These are phyloP conservation scores for Hecatera dysodea DNA, from an alignment of 2,888 invertebrate species.

Conservation along the genomic window DNA sequence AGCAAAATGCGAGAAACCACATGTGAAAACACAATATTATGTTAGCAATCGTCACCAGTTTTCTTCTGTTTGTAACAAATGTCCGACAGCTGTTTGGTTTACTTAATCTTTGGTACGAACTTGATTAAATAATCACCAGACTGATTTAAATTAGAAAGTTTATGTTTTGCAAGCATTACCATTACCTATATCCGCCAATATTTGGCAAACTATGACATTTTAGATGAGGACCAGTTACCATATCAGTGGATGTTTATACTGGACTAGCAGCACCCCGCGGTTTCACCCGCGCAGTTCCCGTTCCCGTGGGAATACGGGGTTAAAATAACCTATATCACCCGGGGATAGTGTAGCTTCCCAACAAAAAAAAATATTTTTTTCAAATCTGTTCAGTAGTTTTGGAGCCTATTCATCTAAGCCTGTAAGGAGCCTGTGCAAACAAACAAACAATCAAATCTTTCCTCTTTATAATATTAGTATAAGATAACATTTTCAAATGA, in stretches of 20 bases:
- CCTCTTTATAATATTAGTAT: no score
- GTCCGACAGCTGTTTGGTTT: slow-evolving; percentile 6
- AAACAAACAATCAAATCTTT: no score
- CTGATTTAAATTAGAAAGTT: slow-evolving; percentile 37
- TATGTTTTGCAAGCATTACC: slow-evolving; percentile 14
- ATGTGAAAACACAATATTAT: not conserved
- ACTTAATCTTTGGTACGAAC: not conserved
- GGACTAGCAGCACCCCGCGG: no score
- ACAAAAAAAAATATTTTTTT: no score
- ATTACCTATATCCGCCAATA: slow-evolving; percentile 9
- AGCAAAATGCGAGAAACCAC: not conserved
- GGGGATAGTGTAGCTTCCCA: no score
- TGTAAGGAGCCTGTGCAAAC: no score
- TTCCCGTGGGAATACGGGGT: no score
- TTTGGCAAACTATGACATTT: not conserved
- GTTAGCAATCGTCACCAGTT: not conserved
- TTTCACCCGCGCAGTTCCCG: no score
- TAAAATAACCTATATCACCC: no score
- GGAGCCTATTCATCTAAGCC: no score
- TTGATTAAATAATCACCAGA: slow-evolving; percentile 37
- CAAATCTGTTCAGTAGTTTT: no score
- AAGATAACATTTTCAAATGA: not conserved
- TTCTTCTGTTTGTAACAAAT: not conserved
- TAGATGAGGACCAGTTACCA: not conserved
- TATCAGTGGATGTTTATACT: not conserved